Conservation (phyloP, 2,113 vertebrate species). For the Brachypodius melanocephalos region DNA sequence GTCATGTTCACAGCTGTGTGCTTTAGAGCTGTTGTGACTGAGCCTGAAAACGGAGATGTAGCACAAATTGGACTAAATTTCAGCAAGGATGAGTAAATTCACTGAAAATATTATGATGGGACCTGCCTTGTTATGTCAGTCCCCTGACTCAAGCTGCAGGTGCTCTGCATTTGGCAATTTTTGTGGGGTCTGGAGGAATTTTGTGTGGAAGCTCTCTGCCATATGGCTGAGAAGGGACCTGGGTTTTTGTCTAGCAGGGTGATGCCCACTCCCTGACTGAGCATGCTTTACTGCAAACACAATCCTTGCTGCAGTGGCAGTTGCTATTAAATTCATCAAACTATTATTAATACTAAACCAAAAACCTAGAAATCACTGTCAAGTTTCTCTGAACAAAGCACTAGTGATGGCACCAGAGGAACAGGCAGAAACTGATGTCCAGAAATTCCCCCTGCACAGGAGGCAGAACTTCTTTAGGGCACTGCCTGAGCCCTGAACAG, state of each 20-base stretch:
- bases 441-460: background rate
- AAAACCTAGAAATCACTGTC: background rate
- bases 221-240: background rate
- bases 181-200: background rate
- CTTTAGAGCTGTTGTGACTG: background rate
- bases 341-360: background rate
- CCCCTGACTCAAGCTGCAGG: fast-evolving
- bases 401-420: background rate
- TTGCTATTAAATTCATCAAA: background rate
- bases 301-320: background rate
- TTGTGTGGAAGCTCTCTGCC: background rate
- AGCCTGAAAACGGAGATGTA: background rate
- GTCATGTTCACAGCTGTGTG: background rate
- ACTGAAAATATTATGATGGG: background rate
- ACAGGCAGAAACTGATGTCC: background rate
- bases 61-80: background rate
- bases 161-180: background rate
- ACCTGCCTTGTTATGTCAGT: background rate
- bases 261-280: background rate
- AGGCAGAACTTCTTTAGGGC: background rate
- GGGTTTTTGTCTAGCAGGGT: background rate
- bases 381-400: background rate
- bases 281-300: background rate
- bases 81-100: background rate
- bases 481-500: background rate